Percentiles rank a stretch among this genome's conserved stretches.
Evolutionary conservation across 2,888 invertebrate genomes (phyloP).

Genomic region (Tiliacea aurago): DNA sequence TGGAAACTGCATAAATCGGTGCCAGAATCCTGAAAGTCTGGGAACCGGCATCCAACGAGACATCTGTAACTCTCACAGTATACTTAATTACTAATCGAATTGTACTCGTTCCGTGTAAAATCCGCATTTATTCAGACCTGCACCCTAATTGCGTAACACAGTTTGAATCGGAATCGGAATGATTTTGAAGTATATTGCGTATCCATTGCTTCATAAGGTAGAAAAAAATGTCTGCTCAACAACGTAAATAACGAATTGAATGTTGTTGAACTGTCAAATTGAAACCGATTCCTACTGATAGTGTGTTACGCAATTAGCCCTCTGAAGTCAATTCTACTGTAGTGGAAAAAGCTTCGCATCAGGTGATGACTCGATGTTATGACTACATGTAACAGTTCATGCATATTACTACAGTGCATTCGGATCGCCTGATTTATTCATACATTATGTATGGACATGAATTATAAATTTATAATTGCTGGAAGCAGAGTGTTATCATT

Average conservation of each 20-base stretch:
- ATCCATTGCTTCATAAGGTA: too few species aligned
- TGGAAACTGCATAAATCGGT: neutral
- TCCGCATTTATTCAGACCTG: too few species aligned
- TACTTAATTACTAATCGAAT: slow-evolving; percentile 21
- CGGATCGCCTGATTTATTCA: neutral
- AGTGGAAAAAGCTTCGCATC: neutral
- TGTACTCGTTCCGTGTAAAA: slow-evolving; percentile 10
- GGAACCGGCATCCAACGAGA: neutral
- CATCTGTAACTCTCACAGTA: neutral
- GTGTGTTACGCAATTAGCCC: too few species aligned
- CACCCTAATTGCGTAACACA: too few species aligned
- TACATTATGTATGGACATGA: slow-evolving; percentile 8
- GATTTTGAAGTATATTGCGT: too few species aligned
- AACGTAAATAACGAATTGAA: too few species aligned
- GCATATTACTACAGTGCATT: neutral
- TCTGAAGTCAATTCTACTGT: neutral
- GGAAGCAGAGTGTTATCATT: slow-evolving; percentile 26
- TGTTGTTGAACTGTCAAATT: too few species aligned
- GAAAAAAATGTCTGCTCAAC: too few species aligned
- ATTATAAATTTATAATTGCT: slow-evolving; percentile 8
- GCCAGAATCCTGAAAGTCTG: slow-evolving; percentile 16
- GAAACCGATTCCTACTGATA: too few species aligned
- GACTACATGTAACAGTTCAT: neutral
- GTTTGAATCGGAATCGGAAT: too few species aligned
- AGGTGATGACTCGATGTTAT: neutral